Percentiles rank a stretch among this genome's conserved stretches.
phyloP scores from a whole-genome alignment of 2,888 invertebrate species.

The Synanthedon vespiformis region DNA sequence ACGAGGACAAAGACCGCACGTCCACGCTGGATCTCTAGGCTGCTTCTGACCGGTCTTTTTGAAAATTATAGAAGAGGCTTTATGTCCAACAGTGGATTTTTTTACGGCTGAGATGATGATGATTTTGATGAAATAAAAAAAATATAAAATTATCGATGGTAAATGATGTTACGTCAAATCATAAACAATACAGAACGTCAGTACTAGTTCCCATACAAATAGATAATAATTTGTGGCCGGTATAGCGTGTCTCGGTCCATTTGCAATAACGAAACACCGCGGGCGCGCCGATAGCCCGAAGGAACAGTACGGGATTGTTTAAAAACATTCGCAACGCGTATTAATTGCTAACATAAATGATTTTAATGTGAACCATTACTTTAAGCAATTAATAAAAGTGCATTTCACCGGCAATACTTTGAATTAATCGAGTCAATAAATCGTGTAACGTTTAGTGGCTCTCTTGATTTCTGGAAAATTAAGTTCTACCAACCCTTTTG shows the following conservation, averaged over 20 bases:
- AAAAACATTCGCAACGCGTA: conserved; percentile 36
- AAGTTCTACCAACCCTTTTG: too few relatives aligned
- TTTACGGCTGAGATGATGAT: too few relatives aligned
- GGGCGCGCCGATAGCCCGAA: conserved; percentile 26
- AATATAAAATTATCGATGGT: too few relatives aligned
- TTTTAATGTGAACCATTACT: conserved; percentile 44
- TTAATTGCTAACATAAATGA: conserved; percentile 54
- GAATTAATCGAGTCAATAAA: neutral
- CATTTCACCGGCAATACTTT: conserved; percentile 4
- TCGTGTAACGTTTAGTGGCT: neutral
- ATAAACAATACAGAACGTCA: neutral
- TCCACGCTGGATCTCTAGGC: too few relatives aligned
- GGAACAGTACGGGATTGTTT: conserved; percentile 26
- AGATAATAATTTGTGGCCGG: conserved; percentile 11
- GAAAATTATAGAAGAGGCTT: too few relatives aligned
- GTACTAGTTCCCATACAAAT: conserved; percentile 3
- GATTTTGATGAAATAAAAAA: too few relatives aligned
- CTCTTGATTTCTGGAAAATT: too few relatives aligned
- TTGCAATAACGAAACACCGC: conserved; percentile 24
- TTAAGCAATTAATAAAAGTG: conserved; percentile 17
- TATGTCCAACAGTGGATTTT: too few relatives aligned
- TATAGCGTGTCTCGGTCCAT: conserved; percentile 44
- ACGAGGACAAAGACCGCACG: too few relatives aligned
- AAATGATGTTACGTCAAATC: neutral
- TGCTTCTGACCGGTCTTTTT: too few relatives aligned